Evolutionary conservation across 2,113 vertebrate species (phyloP).

Genomic region (Eclectus roratus): DNA sequence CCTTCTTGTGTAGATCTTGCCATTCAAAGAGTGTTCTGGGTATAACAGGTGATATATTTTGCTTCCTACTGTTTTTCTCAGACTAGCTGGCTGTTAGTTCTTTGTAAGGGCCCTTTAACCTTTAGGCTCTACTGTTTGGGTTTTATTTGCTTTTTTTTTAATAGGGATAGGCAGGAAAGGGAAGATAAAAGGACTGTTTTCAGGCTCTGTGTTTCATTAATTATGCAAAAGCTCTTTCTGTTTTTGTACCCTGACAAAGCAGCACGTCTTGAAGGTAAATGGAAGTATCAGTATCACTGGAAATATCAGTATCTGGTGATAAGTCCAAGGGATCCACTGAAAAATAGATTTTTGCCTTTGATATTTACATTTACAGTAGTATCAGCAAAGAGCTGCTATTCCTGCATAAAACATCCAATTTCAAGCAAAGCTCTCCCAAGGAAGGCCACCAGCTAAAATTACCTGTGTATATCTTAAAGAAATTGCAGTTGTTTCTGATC

Average conservation of each 20-base stretch:
- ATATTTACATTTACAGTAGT: neutral
- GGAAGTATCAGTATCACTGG: neutral
- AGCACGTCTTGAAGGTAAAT: neutral
- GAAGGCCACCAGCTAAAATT: neutral
- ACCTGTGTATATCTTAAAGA: neutral
- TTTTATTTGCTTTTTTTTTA: constrained; percentile 29
- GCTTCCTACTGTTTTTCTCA: neutral
- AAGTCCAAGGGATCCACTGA: neutral
- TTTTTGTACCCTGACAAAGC: neutral
- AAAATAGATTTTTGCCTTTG: neutral
- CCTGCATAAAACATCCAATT: neutral
- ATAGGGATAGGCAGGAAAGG: neutral
- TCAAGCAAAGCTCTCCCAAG: neutral
- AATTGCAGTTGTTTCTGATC: neutral
- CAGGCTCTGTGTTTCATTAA: constrained; percentile 6
- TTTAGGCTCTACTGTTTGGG: constrained; percentile 3
- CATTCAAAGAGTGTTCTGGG: neutral
- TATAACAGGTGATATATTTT: neutral
- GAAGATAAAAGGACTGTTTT: constrained; percentile 16
- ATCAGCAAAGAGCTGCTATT: neutral
- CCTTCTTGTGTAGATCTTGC: neutral
- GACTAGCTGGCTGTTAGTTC: neutral
- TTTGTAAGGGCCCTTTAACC: neutral
- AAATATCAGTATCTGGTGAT: neutral
- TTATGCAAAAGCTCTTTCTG: constrained; percentile 36